Evolutionary conservation across 2,797 vertebrate genomes (phyloP).

Genomic region (Pipistrellus kuhlii): DNA sequence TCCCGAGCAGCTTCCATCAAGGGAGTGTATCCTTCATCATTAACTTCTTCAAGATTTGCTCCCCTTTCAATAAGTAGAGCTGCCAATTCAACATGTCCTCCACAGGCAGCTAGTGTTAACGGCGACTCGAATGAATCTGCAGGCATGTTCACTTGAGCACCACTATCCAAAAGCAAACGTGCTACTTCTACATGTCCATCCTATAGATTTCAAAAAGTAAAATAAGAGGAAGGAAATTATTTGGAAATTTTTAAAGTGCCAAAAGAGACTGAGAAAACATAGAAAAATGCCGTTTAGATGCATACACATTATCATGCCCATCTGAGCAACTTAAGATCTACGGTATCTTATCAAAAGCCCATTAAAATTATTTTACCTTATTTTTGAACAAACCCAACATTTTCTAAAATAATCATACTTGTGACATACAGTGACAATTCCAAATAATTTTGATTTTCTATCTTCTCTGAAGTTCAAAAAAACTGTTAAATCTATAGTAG

Average conservation of each 20-base stretch:
- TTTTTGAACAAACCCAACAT: constrained; percentile 55
- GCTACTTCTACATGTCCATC: constrained; percentile 99
- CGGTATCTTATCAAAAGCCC: background rate
- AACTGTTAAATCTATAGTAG: background rate
- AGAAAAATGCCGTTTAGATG: constrained; percentile 35
- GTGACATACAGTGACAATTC: constrained; percentile 32
- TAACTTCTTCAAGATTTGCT: constrained; percentile 99
- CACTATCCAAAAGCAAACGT: constrained; percentile 98
- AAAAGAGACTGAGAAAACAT: constrained; percentile 19
- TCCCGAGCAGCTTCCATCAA: constrained; percentile 99
- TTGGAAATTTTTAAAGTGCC: constrained; percentile 53
- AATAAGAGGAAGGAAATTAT: constrained; percentile 6
- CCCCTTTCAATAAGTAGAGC: constrained; percentile 98
- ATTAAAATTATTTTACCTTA: constrained; percentile 55
- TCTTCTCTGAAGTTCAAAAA: constrained; percentile 65
- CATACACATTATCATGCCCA: constrained; percentile 13
- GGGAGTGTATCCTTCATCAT: constrained; percentile 99
- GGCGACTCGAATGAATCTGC: constrained; percentile 99
- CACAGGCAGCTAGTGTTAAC: constrained; percentile 97
- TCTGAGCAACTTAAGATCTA: background rate
- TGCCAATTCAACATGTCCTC: constrained; percentile 97
- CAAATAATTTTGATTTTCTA: constrained; percentile 57
- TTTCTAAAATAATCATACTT: constrained; percentile 8
- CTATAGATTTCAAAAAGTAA: constrained; percentile 85
- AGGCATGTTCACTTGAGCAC: constrained; percentile 99